Conservation (phyloP, 2,888 invertebrate species). For the Chaitophorus viminalis region DNA sequence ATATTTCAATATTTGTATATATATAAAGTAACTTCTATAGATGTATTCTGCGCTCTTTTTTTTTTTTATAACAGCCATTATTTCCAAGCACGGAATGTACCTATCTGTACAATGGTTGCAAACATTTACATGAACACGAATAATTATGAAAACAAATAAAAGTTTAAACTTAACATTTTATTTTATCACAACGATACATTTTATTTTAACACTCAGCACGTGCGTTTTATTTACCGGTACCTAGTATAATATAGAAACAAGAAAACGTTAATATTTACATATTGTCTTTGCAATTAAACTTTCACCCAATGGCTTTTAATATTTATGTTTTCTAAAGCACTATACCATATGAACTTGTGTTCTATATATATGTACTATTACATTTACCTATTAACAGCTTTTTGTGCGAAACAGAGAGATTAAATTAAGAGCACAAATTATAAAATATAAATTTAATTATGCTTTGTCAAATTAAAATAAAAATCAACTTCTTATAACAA, state of each 20-base stretch:
- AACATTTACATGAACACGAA: constrained; percentile 19
- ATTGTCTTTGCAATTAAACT: not conserved
- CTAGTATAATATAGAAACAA: not conserved
- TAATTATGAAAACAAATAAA: constrained; percentile 12
- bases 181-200: not conserved
- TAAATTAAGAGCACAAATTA: not conserved
- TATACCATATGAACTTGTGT: not conserved
- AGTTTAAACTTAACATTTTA: not conserved
- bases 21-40: not conserved
- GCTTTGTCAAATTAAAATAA: not conserved
- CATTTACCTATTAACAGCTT: not conserved
- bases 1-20: not conserved
- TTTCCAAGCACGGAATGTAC: not conserved
- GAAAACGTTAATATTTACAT: constrained; percentile 1
- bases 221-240: not conserved
- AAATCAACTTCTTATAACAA: not conserved
- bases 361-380: not conserved
- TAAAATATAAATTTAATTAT: not conserved
- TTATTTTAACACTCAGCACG: not conserved
- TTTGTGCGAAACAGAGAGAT: not conserved
- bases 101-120: not conserved
- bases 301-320: not conserved
- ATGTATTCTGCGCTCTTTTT: not conserved
- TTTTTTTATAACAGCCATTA: not conserved
- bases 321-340: not conserved